Percentiles rank a stretch among this genome's conserved stretches.
Conservation (phyloP, 2,888 invertebrate genomes). For the Sepioteuthis lessoniana region DNA sequence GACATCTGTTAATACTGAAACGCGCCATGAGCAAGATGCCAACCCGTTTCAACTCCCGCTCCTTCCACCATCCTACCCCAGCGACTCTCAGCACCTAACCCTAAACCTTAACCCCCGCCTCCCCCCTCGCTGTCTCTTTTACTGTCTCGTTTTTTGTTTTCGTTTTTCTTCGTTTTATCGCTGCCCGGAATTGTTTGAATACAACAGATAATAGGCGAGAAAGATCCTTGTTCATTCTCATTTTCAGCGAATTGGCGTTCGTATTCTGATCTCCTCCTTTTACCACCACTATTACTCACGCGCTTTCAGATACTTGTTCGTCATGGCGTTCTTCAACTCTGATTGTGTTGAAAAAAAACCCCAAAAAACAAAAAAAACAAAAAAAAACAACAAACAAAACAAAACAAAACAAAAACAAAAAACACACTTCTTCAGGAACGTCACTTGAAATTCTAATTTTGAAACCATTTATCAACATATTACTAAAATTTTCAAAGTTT, state of each 20-base stretch:
- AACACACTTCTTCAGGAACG: too few relatives aligned
- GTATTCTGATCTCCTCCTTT: not conserved
- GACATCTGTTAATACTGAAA: conserved; percentile 11
- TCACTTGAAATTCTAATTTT: too few relatives aligned
- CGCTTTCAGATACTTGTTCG: not conserved
- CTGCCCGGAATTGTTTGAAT: not conserved
- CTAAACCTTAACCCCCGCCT: not conserved
- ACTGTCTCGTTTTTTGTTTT: too few relatives aligned
- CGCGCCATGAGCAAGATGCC: not conserved
- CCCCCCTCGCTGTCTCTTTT: not conserved
- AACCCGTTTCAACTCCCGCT: not conserved
- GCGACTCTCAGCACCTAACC: not conserved
- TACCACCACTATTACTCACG: too few relatives aligned
- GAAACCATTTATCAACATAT: too few relatives aligned
- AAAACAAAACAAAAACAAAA: too few relatives aligned
- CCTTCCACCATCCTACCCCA: not conserved
- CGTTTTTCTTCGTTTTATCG: not conserved
- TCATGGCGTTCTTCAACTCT: not conserved
- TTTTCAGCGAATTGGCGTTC: not conserved
- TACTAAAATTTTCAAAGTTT: too few relatives aligned
- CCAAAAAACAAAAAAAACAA: too few relatives aligned
- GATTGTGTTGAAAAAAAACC: too few relatives aligned
- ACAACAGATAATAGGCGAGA: not conserved
- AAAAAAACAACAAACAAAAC: too few relatives aligned
- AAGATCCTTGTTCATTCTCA: not conserved